Conservation (phyloP, 2,113 vertebrate species). For the Himantopus leucocephalus region DNA sequence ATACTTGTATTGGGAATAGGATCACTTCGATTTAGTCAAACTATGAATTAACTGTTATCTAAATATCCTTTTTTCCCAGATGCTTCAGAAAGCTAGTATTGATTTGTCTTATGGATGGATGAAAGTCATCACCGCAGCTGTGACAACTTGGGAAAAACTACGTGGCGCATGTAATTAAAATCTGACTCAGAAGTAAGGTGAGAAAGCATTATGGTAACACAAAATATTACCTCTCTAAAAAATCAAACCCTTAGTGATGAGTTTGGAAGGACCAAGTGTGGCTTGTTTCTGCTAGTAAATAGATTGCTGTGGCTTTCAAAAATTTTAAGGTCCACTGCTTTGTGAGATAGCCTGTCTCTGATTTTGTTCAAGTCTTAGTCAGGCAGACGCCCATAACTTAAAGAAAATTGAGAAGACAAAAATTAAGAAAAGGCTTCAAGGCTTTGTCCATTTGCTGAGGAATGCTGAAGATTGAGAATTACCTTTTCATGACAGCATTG, state of each 20-base stretch:
- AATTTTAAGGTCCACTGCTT: not conserved
- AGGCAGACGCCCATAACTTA: not conserved
- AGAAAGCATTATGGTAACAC: not conserved
- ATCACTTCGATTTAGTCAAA: slow-evolving; percentile 13
- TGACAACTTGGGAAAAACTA: slow-evolving; percentile 25
- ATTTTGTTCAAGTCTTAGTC: not conserved
- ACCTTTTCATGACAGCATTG: not conserved
- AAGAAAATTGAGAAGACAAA: not conserved
- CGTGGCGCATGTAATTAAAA: slow-evolving; percentile 40
- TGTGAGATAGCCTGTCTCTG: not conserved
- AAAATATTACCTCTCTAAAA: not conserved
- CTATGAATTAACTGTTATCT: not conserved
- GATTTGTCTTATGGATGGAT: slow-evolving; percentile 39
- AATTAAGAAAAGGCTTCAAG: not conserved
- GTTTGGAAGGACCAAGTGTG: not conserved
- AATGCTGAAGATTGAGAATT: not conserved
- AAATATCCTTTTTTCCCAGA: slow-evolving; percentile 5
- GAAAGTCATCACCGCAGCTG: slow-evolving; percentile 16
- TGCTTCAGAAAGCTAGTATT: slow-evolving; percentile 33
- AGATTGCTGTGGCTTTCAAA: not conserved
- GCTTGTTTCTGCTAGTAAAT: not conserved
- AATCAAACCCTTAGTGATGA: not conserved
- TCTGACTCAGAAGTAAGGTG: not conserved
- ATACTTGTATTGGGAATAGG: not conserved
- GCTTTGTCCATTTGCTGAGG: not conserved